Base-by-base conservation (phyloP, 2,888 invertebrate species). In the Phaedon cochleariae region DNA sequence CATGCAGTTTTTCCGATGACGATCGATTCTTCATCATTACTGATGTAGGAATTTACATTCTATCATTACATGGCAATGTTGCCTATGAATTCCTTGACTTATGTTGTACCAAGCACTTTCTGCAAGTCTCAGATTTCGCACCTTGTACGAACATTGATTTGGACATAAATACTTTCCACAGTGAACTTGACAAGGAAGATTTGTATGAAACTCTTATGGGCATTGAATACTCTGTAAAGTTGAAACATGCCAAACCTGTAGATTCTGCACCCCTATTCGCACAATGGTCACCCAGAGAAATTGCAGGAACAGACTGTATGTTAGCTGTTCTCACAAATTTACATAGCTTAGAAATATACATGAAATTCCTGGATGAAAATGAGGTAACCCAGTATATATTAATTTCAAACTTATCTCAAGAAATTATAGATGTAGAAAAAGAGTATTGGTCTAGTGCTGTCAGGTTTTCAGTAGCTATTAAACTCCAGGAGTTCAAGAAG, bases 221-320 rank as follows among this genome's bases (percentile, higher is more conserved):
- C 20, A 61, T 71, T 7, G 79, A 80, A 54, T 62, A 80, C 34
- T 74, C 77, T 4, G 74, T 76, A 17, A 74, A 73, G 58, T 64
- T 80, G 18, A 75, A 72, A 54, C 41, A 71, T 26, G 63, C 74
- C 3, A 64, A 70, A 12, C 55, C 73, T 9, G 41, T 73, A 18
- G 73, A 73, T 10, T 60, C 74, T 17, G 69, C 64, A 55, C 72
- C 79, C 26, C 41, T 78, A 2, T 62, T 62, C 46, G 77, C 77
- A n/a, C 64, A 76, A 26, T 83, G 82, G 82, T 81, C 81, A 12
- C 79, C 80, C 0, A 65, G 68, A 49, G 77, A 75, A 22, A 68
- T 81, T 67, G 73, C 71, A 7, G 73, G 74, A 62, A 69, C 70
- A 21, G 72, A 76, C 51, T 77, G 78, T 65, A 69, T 76, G 17